phyloP scores from a whole-genome alignment of 1,140 invertebrate species.

The Protaetia brevitarsis region DNA sequence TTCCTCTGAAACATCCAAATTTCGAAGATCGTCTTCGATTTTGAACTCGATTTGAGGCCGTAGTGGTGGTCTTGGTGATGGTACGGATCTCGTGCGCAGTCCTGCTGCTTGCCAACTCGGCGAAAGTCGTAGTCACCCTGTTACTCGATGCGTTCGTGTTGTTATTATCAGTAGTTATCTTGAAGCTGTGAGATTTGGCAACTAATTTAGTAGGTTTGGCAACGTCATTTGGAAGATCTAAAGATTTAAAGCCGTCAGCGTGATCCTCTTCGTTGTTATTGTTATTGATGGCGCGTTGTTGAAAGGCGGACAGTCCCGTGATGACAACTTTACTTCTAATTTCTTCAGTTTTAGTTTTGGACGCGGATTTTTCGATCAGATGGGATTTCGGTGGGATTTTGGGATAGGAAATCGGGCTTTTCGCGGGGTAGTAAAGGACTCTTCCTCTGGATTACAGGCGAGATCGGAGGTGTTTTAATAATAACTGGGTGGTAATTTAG shows the following conservation, averaged over 20 bases:
- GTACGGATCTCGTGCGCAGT: too few species aligned
- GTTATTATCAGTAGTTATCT: slow-evolving; percentile 43
- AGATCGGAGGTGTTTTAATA: slow-evolving; percentile 22
- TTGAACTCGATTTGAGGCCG: too few species aligned
- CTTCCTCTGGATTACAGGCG: slow-evolving; percentile 20
- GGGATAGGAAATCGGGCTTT: too few species aligned
- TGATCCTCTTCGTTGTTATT: slow-evolving; percentile 35
- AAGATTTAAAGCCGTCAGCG: slow-evolving; percentile 42
- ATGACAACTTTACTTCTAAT: slow-evolving; percentile 49
- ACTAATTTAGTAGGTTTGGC: slow-evolving; percentile 53
- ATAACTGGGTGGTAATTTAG: neutral
- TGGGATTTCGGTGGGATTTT: slow-evolving; percentile 25
- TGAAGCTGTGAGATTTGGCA: slow-evolving; percentile 65
- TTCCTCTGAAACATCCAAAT: neutral
- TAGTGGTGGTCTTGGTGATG: too few species aligned
- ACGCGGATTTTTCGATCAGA: slow-evolving; percentile 23
- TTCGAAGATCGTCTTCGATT: neutral
- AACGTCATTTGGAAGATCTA: slow-evolving; percentile 49
- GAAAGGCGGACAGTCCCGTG: slow-evolving; percentile 53
- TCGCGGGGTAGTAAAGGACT: slow-evolving; percentile 23
- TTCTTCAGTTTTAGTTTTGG: slow-evolving; percentile 32
- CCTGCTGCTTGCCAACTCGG: neutral
- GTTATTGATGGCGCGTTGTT: slow-evolving; percentile 45
- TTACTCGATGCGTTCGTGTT: neutral
- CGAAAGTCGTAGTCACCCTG: neutral